These are phyloP conservation scores for Apis dorsata DNA, from an alignment of 1,140 invertebrate species.

Conservation along the genomic window DNA sequence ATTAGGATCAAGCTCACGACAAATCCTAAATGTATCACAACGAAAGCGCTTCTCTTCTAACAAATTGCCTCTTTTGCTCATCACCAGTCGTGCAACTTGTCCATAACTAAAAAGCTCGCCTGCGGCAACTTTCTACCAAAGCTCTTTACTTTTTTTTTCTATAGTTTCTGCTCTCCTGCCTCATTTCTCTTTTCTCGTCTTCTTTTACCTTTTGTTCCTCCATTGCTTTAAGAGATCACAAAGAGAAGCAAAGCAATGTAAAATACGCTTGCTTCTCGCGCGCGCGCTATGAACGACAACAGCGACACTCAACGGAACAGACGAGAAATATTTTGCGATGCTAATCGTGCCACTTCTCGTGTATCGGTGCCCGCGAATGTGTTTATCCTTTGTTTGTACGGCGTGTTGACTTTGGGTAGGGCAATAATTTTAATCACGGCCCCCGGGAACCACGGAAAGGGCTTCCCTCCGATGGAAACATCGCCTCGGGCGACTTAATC, in stretches of 20 bases:
- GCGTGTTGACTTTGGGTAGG: constrained; percentile 43
- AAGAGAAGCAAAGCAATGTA: constrained; percentile 57
- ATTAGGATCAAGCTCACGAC: not conserved
- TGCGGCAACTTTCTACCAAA: constrained; percentile 55
- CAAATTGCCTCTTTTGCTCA: constrained; percentile 71
- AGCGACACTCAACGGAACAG: not conserved
- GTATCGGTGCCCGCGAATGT: constrained; percentile 52
- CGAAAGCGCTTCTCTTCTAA: constrained; percentile 61
- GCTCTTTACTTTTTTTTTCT: constrained; percentile 40
- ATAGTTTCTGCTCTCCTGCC: constrained; percentile 31
- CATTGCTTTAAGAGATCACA: constrained; percentile 50
- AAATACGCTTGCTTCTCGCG: constrained; percentile 42
- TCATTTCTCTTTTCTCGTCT: constrained; percentile 7
- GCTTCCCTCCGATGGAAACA: not conserved
- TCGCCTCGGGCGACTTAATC: not conserved
- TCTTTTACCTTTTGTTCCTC: not conserved
- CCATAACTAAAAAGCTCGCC: constrained; percentile 68
- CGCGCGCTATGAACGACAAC: constrained; percentile 14
- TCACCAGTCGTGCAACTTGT: constrained; percentile 63
- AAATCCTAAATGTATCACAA: constrained; percentile 63
- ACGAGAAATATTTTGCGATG: constrained; percentile 63
- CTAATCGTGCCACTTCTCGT: constrained; percentile 58
- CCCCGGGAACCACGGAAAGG: not conserved
- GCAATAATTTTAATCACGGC: constrained; percentile 59
- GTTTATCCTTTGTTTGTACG: constrained; percentile 57